Evolutionary conservation across 2,113 vertebrate species (phyloP), one percentile per base, ranked within the genome.

Genomic region (Bujurquina vittata): DNA sequence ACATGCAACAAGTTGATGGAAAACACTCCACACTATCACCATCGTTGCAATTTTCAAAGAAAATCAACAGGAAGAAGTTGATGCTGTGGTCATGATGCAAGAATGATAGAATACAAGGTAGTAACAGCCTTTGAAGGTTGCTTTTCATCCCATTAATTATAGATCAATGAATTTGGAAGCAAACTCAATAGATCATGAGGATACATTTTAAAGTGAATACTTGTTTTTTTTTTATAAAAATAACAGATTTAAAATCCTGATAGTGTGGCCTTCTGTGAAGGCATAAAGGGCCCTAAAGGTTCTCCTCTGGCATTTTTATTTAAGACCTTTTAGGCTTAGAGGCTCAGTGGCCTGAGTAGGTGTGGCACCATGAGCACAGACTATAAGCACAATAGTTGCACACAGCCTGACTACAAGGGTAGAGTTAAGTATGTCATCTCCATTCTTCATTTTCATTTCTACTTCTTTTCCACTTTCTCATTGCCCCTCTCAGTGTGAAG

Each of bases 401-500:
- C 85, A 87, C 61, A 80, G 58, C 87, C 81, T 59, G 86, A 91
- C 75, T 86, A 84, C 86, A 74, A 91, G 76, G 75, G 72, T 78
- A 80, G 78, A 89, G 86, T 91, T 90, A 94, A 92, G 86, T 89
- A 93, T 92, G 85, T 86, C 88, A 91, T 93, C 87, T 91, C 87
- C 84, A 81, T 87, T 88, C 80, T 86, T 88, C 83, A 73, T 86
- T 90, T 78, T 88, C 79, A 67, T 58, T 73, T 62, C 79, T 56
- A 37, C 57, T 84, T 87, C 67, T 81, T 82, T 69, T 76, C 84
- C 76, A 84, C 76, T 89, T 93, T 94, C 89, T 88, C 90, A 93
- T 90, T 93, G 88, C 87, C 84, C 87, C 57, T 85, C 93, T 84
- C 91, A 87, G 91, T 84, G 69, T 90, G 93, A 90, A 74, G 61